Evolutionary conservation across 2,113 vertebrate species (phyloP), one percentile per base, ranked within the genome.

Genomic region (Saguinus midas): DNA sequence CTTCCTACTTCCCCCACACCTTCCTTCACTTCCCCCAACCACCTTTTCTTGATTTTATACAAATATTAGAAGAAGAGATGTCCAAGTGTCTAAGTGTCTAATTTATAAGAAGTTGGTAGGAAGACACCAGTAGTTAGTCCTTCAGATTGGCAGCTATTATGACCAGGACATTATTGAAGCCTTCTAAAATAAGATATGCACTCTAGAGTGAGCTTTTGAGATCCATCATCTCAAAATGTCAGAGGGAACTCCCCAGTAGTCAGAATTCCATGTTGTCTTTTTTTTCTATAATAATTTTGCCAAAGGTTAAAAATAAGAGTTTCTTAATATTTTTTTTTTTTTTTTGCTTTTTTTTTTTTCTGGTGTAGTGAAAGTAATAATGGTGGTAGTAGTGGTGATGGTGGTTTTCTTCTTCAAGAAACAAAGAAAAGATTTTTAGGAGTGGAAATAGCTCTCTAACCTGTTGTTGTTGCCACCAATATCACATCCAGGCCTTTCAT

Each of bases 181-280:
- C 27, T 87, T 66, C 76, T 58, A 82, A 61, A 86, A 2, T 6
- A 66, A 35, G 50, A 1, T 21, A 29, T 0, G 18, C 1, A 1
- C 43, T 76, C 13, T 58, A 32, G 4, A 68, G 13, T 32, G 21
- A 80, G 0, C 43, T 29, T 43, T 45, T 21, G 5, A 90, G n/a
- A n/a, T 55, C 5, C 7, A 81, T 10, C 8, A 14, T 23, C 27
- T 48, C 10, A n/a, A 23, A 66, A 43, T 10, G 72, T 73, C n/a
- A 48, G 4, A 17, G 1, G 1, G n/a, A 37, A 16, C 3, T 73
- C 48, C 17, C 8, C 2, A 40, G 2, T 0, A 11, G 12, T 66
- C n/a, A 58, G 2, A 66, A 25, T 29, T 79, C 2, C 8, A 21
- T 40, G 10, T 29, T 70, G 1, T 27, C 7, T n/a, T 4, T 73